These are phyloP conservation scores for Siniperca chuatsi DNA, from an alignment of 2,113 vertebrate genomes.

Conservation along the genomic window DNA sequence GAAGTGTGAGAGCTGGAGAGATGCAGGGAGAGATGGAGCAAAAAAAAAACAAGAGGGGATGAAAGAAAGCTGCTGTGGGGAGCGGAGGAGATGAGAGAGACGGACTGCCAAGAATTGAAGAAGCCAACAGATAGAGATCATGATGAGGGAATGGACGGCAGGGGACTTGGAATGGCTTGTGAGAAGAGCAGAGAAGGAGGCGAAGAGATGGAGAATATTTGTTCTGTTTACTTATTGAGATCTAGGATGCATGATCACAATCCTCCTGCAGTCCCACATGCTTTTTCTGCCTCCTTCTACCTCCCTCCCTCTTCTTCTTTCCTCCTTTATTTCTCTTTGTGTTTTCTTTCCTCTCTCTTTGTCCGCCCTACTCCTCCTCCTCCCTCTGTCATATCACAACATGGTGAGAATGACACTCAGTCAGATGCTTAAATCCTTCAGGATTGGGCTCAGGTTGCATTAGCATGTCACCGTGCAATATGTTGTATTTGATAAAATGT, in stretches of 20 bases:
- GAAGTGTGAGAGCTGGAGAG: constrained; percentile 32
- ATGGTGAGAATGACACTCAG: constrained; percentile 38
- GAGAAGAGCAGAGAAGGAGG: constrained; percentile 57
- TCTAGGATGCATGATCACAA: constrained; percentile 66
- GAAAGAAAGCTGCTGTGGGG: constrained; percentile 61
- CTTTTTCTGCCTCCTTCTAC: constrained; percentile 40
- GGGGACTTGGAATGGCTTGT: constrained; percentile 65
- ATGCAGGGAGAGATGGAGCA: constrained; percentile 40
- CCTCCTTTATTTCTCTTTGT: constrained; percentile 33
- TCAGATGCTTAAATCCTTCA: constrained; percentile 55
- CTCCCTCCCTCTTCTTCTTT: constrained; percentile 31
- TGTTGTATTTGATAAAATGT: constrained; percentile 23
- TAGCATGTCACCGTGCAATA: constrained; percentile 26
- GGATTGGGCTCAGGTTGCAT: constrained; percentile 44
- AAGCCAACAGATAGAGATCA: constrained; percentile 75
- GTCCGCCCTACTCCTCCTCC: constrained; percentile 5
- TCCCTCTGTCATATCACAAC: constrained; percentile 42
- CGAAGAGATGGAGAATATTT: constrained; percentile 70
- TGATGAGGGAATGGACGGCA: constrained; percentile 65
- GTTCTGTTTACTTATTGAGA: constrained; percentile 79
- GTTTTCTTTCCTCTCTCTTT: constrained; percentile 41
- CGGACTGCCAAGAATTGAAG: constrained; percentile 64
- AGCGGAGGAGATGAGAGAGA: constrained; percentile 57
- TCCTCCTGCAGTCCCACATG: constrained; percentile 47
- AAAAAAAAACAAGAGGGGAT: constrained; percentile 36